Evolutionary conservation across 2,888 invertebrate species (phyloP).

Genomic region (Mythimna pallens): DNA sequence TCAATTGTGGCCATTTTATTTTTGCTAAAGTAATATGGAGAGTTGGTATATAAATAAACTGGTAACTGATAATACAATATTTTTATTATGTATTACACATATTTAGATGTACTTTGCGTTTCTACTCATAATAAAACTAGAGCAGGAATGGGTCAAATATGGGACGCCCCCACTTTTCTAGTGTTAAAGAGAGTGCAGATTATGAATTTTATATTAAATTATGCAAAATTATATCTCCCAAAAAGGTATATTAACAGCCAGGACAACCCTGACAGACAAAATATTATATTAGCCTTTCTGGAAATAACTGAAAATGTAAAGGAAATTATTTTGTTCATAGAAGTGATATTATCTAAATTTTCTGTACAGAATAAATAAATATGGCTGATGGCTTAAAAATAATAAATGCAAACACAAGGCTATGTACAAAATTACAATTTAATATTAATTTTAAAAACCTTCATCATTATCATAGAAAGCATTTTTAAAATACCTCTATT

Average conservation of each 20-base stretch:
- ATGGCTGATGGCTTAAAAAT: not conserved
- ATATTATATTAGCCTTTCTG: not conserved
- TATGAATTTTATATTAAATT: not conserved
- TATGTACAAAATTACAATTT: no score
- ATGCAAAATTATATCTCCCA: not conserved
- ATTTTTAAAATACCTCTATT: not conserved
- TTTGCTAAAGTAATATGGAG: no score
- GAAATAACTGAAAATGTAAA: not conserved
- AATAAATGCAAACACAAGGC: not conserved
- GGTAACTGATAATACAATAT: no score
- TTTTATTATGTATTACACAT: no score
- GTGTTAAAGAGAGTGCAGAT: not conserved
- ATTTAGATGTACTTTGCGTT: no score
- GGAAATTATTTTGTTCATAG: not conserved
- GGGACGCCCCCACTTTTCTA: no score
- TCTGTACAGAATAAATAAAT: not conserved
- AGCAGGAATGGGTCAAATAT: no score
- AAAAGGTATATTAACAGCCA: not conserved
- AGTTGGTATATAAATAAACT: no score
- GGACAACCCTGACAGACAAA: no score
- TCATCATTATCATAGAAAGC: not conserved
- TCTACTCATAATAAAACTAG: no score
- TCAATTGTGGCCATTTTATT: no score
- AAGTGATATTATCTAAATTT: not conserved
- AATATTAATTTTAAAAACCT: no score